Conservation (phyloP, 2,113 vertebrate genomes). For the Symphodus melops region DNA sequence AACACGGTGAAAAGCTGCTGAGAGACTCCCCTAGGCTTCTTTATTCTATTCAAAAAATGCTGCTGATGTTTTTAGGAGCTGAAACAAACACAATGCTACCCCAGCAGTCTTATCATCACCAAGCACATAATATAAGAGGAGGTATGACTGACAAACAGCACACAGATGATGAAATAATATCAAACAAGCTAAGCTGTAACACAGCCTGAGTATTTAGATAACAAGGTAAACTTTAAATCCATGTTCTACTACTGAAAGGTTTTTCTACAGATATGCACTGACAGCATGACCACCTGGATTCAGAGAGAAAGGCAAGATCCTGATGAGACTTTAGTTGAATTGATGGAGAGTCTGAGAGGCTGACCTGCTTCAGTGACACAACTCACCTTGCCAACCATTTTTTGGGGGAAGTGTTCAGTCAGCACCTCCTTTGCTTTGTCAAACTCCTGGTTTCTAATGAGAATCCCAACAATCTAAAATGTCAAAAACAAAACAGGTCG, state of each 20-base stretch:
- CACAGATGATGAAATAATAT: neutral
- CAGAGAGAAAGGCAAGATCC: neutral
- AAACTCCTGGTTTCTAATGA: conserved; percentile 87
- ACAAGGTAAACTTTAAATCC: neutral
- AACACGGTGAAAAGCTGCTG: too few species aligned
- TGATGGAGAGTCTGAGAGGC: neutral
- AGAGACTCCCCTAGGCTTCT: too few species aligned
- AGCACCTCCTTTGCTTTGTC: conserved; percentile 86
- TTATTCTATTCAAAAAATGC: too few species aligned
- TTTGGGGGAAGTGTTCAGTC: conserved; percentile 82
- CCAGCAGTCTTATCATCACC: too few species aligned
- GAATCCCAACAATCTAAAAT: conserved; percentile 86
- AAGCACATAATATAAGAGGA: too few species aligned
- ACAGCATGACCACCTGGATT: neutral
- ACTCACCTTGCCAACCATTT: conserved; percentile 84
- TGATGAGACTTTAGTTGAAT: neutral
- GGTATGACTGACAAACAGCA: neutral
- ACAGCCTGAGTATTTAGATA: neutral
- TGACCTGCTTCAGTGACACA: neutral
- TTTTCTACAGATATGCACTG: neutral
- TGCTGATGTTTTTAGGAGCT: too few species aligned
- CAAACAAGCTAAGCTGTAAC: neutral
- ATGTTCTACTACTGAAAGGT: neutral
- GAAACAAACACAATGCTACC: too few species aligned
- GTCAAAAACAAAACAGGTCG: conserved; percentile 16